These are phyloP conservation scores for Hyphantria cunea DNA, from an alignment of 1,140 invertebrate species.

Conservation along the genomic window DNA sequence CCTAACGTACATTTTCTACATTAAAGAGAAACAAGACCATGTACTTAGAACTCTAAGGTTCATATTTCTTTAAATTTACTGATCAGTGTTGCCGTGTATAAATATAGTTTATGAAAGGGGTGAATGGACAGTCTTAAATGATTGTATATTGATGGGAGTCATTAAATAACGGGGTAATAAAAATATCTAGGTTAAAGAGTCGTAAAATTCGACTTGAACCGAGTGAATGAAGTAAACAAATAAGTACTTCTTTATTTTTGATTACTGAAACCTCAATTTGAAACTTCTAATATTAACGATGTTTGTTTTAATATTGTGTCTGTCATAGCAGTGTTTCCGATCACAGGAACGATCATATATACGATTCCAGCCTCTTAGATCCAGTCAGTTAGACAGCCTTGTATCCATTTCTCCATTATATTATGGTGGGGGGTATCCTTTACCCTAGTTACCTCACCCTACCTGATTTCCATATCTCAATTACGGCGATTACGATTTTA, in stretches of 20 bases:
- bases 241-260: constrained; percentile 10
- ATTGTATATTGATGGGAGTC: constrained; percentile 6
- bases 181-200: constrained; percentile 7
- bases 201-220: constrained; percentile 4
- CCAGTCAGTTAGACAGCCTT: no score
- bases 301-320: no score
- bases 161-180: not conserved
- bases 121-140: constrained; percentile 11
- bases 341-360: no score
- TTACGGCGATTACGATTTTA: no score
- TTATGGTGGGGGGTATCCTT: no score
- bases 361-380: no score
- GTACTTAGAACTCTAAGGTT: not conserved
- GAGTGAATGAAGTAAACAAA: constrained; percentile 17
- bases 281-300: no score
- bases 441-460: no score
- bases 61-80: not conserved
- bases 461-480: no score
- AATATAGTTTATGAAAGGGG: constrained; percentile 12
- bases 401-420: no score
- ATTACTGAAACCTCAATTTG: constrained; percentile 9
- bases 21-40: not conserved
- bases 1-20: not conserved
- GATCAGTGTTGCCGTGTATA: constrained; percentile 10
- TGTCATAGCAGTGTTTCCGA: no score